phyloP scores from a whole-genome alignment of 2,113 vertebrate species.

The Zonotrichia leucophrys region DNA sequence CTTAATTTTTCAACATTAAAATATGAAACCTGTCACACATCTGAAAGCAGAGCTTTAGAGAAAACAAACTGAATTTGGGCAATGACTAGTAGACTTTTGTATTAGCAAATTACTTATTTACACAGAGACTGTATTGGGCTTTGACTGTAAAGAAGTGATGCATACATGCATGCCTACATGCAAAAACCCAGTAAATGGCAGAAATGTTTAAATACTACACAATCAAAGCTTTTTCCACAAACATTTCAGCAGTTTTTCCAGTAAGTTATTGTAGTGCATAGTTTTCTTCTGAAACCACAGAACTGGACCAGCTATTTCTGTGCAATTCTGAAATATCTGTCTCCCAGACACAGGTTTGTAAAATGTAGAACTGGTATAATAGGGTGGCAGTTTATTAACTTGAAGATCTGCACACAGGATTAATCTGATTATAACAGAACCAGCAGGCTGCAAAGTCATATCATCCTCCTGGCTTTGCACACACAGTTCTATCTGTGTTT shows the following conservation, averaged over 20 bases:
- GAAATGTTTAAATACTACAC: background rate
- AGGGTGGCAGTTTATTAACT: background rate
- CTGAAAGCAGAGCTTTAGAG: background rate
- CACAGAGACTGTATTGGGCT: background rate
- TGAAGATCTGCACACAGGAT: background rate
- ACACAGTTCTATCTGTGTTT: background rate
- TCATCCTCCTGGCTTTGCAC: background rate
- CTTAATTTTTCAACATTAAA: background rate
- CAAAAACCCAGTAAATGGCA: background rate
- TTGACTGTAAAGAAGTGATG: background rate
- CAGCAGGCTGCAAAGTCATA: background rate
- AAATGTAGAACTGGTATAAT: background rate
- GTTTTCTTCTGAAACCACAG: background rate
- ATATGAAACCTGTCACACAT: background rate
- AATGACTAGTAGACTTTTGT: background rate
- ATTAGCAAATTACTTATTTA: background rate
- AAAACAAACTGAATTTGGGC: background rate
- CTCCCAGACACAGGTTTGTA: background rate
- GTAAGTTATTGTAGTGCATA: background rate
- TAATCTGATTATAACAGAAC: background rate
- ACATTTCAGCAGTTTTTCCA: background rate
- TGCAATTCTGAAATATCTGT: background rate
- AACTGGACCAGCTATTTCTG: background rate
- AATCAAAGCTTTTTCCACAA: background rate
- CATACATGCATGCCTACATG: background rate